phyloP scores from a whole-genome alignment of 92 coral and sea anemone genomes.

The Montipora capitata region DNA sequence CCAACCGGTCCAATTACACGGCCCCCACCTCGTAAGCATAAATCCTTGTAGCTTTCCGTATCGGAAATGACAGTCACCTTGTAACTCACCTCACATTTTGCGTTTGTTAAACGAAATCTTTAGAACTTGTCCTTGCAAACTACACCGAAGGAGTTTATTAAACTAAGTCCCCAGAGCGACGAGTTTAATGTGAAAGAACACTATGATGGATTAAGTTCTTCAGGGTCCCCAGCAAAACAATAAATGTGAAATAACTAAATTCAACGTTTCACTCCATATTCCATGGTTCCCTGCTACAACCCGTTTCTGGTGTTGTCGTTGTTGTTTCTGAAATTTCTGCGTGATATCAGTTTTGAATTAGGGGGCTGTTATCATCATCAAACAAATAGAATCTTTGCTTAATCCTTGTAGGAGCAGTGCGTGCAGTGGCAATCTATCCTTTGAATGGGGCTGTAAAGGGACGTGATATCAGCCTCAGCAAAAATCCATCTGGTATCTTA shows the following conservation, averaged over 20 bases:
- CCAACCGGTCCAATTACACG: constrained; percentile 50
- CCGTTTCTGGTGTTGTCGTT: no score
- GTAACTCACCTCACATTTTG: not conserved
- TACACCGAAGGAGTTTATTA: no score
- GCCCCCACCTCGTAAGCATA: constrained; percentile 51
- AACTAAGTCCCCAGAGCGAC: no score
- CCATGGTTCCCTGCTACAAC: no score
- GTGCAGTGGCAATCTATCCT: constrained; percentile 75
- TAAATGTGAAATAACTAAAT: not conserved
- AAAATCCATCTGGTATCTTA: constrained; percentile 65
- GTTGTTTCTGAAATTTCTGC: no score
- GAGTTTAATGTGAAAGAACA: not conserved
- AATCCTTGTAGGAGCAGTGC: constrained; percentile 32
- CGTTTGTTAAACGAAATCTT: no score
- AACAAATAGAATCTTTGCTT: no score
- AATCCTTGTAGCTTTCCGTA: not conserved
- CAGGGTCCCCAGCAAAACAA: no score
- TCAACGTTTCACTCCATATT: not conserved
- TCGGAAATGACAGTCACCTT: not conserved
- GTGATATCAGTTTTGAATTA: no score
- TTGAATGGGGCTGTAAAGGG: constrained; percentile 71
- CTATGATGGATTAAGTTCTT: no score
- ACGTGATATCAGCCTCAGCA: constrained; percentile 78
- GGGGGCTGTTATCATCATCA: no score
- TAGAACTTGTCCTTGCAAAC: no score